Base-by-base conservation (phyloP, 2,113 vertebrate genomes). In the Mixornis gularis region DNA sequence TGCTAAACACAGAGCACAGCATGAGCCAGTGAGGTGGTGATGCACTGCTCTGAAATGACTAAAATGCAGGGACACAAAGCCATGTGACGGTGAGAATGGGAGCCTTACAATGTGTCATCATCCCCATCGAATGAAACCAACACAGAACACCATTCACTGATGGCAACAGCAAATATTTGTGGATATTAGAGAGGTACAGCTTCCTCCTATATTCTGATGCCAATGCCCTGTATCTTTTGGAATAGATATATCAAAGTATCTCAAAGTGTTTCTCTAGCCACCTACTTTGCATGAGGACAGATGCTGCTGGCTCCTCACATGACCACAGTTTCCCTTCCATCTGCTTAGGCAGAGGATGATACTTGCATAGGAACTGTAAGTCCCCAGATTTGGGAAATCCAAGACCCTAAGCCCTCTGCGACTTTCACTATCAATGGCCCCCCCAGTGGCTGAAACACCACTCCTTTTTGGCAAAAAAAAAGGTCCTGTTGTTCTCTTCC, bases 1-100 rank as follows among this genome's bases (percentile, higher is more conserved):
- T 90, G 76, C 79, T 94, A 87, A 96, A 94, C 93, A 90, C 74
- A 94, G 90, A 90, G 89, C 68, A 64, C 63, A 83, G 85, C 41
- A 17, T 38, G 79, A 82, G 82, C 80, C 92, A 64, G 66, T 13
- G 40, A 66, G 84, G 92, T 73, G 80, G 83, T 93, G 95, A 95
- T 87, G 83, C 91, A 92, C 65, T 56, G 68, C 85, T 95, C 91
- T 94, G 91, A 93, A 91, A 96, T 94, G 73, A 94, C 70, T 79
- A 82, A 95, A 93, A 94, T 83, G 93, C 73, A 85, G 87, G 74
- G 55, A 94, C 79, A 85, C 29, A 43, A 63, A 58, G 40, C 56
- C 93, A 91, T 41, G 83, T 95, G 91, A 91, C 0, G 3, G 66
- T 87, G 89, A 87, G 77, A 95, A 89, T 5, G 24, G 52, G 43